Conservation (phyloP, 2,797 vertebrate genomes). For the Phoeniculus purpureus region DNA sequence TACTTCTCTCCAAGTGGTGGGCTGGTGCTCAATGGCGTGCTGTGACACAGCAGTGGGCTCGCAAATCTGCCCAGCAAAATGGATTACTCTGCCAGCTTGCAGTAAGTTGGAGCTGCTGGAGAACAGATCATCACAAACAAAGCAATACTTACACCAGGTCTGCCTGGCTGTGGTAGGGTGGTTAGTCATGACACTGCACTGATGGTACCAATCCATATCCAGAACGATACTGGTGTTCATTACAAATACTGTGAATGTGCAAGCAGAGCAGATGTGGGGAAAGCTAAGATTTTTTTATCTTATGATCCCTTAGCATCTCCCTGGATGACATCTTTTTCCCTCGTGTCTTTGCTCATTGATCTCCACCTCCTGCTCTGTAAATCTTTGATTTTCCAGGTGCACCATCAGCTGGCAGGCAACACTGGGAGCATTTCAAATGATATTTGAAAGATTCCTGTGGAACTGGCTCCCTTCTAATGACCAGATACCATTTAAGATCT, state of each 20-base stretch:
- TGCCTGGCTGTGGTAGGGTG: background rate
- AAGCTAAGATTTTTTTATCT: background rate
- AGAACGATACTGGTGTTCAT: background rate
- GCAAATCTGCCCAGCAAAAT: background rate
- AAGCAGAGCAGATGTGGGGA: background rate
- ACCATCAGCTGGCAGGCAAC: background rate
- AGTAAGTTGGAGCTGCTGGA: background rate
- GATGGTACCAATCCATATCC: background rate
- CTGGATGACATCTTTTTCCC: background rate
- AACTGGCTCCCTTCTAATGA: background rate
- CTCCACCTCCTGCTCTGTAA: background rate
- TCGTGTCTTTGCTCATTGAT: background rate
- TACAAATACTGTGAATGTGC: background rate
- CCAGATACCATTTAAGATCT: background rate
- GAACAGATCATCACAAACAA: background rate
- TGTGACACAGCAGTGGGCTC: background rate
- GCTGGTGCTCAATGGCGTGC: background rate
- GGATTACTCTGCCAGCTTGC: background rate
- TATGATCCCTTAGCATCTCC: background rate
- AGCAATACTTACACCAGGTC: background rate
- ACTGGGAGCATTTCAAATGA: background rate
- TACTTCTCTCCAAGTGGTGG: background rate
- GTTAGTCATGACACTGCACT: background rate
- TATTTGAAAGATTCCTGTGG: background rate
- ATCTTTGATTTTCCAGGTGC: background rate